Conservation (phyloP, 2,888 invertebrate genomes). For the Drosophila merina region DNA sequence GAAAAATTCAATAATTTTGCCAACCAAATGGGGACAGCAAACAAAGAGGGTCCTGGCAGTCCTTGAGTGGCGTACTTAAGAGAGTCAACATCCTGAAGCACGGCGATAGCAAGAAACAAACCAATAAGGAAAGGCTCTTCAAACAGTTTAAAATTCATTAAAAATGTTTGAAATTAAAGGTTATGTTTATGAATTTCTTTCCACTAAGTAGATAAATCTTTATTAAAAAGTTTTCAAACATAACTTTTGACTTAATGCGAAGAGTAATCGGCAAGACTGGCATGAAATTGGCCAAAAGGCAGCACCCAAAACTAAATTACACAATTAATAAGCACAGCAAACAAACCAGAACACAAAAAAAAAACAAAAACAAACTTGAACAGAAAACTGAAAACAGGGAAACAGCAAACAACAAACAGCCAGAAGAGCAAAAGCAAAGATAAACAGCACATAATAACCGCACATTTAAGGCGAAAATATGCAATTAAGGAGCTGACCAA, state of each 20-base stretch:
- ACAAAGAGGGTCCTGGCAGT: conserved; percentile 9
- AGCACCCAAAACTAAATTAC: conserved; percentile 65
- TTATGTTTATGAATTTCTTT: neutral
- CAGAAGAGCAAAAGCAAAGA: conserved; percentile 16
- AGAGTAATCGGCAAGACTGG: conserved; percentile 56
- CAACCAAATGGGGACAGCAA: conserved; percentile 19
- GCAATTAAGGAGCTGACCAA: conserved; percentile 60
- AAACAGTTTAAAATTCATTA: conserved; percentile 3
- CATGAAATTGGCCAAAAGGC: conserved; percentile 52
- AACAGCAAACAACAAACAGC: conserved; percentile 1
- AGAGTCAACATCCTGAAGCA: conserved; percentile 32
- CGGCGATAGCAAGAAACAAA: conserved; percentile 23
- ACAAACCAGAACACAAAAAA: conserved; percentile 26
- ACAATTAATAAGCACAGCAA: conserved; percentile 66
- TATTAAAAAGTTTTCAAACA: conserved; percentile 21
- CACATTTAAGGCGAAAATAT: conserved; percentile 66
- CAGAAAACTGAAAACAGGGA: neutral
- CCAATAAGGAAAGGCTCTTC: conserved; percentile 11
- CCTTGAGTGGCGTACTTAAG: conserved; percentile 29
- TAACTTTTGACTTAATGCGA: conserved; percentile 25
- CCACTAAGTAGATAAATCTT: conserved; percentile 9
- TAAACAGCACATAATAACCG: conserved; percentile 58
- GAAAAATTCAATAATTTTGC: conserved; percentile 65
- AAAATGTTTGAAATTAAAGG: neutral
- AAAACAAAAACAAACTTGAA: neutral